A percentile compares a stretch with the other conserved stretches of the same genome.
These are phyloP conservation scores for Toxotes jaculatrix DNA, from an alignment of 2,113 vertebrate species.

Conservation along the genomic window DNA sequence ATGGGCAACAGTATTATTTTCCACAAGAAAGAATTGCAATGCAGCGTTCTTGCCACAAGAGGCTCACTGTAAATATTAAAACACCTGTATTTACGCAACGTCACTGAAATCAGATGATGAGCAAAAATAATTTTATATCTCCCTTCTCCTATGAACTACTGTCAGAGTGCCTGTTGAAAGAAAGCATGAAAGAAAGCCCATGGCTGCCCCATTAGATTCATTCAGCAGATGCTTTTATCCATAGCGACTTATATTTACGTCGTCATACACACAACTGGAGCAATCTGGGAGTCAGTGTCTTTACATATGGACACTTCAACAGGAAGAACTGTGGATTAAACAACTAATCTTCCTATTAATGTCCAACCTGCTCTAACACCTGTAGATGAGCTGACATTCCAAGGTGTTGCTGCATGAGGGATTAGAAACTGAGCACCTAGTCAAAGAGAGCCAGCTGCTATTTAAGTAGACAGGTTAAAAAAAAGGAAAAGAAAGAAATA, in stretches of 20 bases:
- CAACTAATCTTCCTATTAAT: neutral
- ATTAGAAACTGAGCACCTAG: neutral
- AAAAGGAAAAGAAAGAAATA: no score
- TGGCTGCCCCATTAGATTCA: neutral
- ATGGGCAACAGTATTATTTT: no score
- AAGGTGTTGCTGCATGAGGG: neutral
- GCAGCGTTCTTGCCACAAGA: neutral
- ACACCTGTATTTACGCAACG: neutral
- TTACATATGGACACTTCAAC: neutral
- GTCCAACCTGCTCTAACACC: neutral
- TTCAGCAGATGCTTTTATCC: neutral
- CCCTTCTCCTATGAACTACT: no score
- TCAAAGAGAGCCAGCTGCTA: neutral
- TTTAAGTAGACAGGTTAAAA: neutral
- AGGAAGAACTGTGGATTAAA: neutral
- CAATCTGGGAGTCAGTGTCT: neutral
- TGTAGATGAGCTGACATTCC: neutral
- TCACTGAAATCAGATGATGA: neutral
- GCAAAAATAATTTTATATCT: neutral
- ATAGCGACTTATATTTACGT: neutral
- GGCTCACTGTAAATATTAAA: neutral
- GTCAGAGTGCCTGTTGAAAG: no score
- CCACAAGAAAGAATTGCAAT: neutral
- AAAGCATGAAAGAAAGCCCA: neutral
- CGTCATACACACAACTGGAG: neutral